Conservation (phyloP, 2,113 vertebrate species). For the Microcebus jonahi region DNA sequence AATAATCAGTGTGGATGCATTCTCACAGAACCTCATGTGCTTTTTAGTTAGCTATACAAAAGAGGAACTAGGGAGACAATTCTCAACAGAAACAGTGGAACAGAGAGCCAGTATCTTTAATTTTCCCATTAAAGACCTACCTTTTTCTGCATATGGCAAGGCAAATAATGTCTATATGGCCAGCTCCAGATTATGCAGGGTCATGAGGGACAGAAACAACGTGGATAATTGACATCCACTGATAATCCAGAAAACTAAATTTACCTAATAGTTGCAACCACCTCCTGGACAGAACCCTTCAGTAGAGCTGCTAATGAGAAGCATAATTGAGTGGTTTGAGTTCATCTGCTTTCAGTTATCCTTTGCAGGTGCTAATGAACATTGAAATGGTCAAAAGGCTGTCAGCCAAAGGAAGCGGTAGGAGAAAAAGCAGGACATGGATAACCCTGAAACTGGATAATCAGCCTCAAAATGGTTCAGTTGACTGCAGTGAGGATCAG, state of each 20-base stretch:
- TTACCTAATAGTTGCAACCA: slow-evolving; percentile 36
- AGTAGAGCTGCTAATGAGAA: slow-evolving; percentile 44
- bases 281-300: slow-evolving; percentile 45
- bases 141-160: slow-evolving; percentile 27
- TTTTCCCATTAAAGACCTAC: slow-evolving; percentile 11
- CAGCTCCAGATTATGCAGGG: slow-evolving; percentile 26
- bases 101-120: slow-evolving; percentile 1
- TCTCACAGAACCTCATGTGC: not conserved
- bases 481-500: not conserved
- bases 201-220: slow-evolving; percentile 8
- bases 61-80: not conserved
- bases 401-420: slow-evolving; percentile 33
- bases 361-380: slow-evolving; percentile 59
- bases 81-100: not conserved
- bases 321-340: slow-evolving; percentile 53
- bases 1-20: slow-evolving; percentile 28
- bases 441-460: slow-evolving; percentile 18
- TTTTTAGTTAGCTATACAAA: slow-evolving; percentile 37
- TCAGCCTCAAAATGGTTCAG: slow-evolving; percentile 43
- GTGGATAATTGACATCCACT: slow-evolving; percentile 54
- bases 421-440: slow-evolving; percentile 18
- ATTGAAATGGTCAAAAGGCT: slow-evolving; percentile 56
- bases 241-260: slow-evolving; percentile 65
- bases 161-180: slow-evolving; percentile 16
- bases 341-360: slow-evolving; percentile 65